Evolutionary conservation across 2,113 vertebrate genomes (phyloP).

Genomic region (Misgurnus mizolepis): DNA sequence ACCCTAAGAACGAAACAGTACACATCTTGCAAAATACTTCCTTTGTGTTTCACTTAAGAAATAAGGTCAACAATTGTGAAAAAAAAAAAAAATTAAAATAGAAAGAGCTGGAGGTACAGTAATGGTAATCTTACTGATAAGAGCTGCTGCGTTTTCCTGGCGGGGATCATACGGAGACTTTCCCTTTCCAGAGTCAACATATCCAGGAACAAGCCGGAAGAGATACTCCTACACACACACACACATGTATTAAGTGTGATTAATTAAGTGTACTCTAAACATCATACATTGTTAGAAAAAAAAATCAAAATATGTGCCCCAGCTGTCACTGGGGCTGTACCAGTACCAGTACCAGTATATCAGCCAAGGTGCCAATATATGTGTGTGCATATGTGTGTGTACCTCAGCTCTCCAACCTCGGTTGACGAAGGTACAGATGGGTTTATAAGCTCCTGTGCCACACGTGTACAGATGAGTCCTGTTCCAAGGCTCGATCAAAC

Average conservation of each 20-base stretch:
- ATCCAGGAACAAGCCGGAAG: conserved; percentile 79
- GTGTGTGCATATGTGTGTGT: conserved; percentile 20
- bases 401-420: conserved; percentile 84
- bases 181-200: conserved; percentile 80
- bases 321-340: no score
- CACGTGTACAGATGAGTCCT: conserved; percentile 84
- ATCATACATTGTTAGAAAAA: neutral
- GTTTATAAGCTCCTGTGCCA: conserved; percentile 83
- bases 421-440: conserved; percentile 82
- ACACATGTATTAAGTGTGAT: conserved; percentile 17
- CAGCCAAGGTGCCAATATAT: neutral
- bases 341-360: no score
- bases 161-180: conserved; percentile 83
- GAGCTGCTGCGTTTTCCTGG: conserved; percentile 77
- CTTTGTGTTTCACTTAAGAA: no score
- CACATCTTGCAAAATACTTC: neutral
- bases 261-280: neutral
- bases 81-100: neutral
- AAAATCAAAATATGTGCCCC: no score
- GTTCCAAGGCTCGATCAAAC: conserved; percentile 82
- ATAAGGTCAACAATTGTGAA: no score
- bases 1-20: no score
- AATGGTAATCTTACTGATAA: conserved; percentile 73
- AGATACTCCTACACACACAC: conserved; percentile 78
- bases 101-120: neutral